These are phyloP conservation scores for Trichopoda pennipes DNA, from an alignment of 2,888 invertebrate species.

Conservation along the genomic window DNA sequence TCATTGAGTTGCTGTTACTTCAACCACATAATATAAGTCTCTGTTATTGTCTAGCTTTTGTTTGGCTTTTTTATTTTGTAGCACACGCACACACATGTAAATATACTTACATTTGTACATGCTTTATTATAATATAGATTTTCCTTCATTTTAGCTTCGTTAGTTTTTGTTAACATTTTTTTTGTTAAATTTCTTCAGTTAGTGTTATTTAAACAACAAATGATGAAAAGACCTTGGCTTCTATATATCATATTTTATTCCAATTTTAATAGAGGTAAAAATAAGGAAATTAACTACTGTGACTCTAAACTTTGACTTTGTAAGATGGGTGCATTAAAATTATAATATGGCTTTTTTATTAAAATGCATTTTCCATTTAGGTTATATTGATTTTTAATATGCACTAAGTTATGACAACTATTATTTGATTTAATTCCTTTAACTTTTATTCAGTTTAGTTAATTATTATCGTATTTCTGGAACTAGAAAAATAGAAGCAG, in stretches of 20 bases:
- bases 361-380: no score
- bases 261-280: no score
- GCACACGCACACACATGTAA: neutral
- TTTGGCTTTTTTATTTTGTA: constrained; percentile 13
- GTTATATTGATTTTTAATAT: no score
- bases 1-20: constrained; percentile 54
- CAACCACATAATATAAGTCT: constrained; percentile 64
- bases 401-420: no score
- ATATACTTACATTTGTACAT: neutral
- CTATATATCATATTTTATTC: neutral
- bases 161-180: constrained; percentile 15
- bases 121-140: neutral
- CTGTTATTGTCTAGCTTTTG: constrained; percentile 56
- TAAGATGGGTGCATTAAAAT: no score
- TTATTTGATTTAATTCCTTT: no score
- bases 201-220: neutral
- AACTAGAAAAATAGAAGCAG: no score
- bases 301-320: no score
- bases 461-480: no score
- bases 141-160: constrained; percentile 18
- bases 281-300: no score
- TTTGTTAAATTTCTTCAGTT: constrained; percentile 9
- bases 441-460: no score
- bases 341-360: no score
- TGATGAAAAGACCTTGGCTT: neutral